Evolutionary conservation across 2,888 invertebrate species (phyloP), one percentile per base, ranked within the genome.

Genomic region (Tenthredo livida): DNA sequence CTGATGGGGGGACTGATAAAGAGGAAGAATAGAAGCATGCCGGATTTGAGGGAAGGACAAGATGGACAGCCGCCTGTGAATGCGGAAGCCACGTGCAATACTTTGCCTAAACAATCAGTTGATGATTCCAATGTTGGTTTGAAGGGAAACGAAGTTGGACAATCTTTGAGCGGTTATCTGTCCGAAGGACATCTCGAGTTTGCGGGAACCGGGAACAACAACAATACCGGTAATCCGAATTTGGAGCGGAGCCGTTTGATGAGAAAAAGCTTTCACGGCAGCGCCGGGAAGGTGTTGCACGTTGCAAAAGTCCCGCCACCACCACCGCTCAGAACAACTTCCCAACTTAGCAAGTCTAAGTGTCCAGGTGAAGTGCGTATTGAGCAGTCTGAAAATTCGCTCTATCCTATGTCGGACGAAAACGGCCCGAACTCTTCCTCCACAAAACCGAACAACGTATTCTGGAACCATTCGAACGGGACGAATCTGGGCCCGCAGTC

Each of bases 11-110:
- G 98, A 1, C 94, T 98, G 84, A 98, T 98, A 84, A 95, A 97
- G 86, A 94, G 98, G 47, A 98, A 98, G 92, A 98, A 98, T 91
- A 95, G 98, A 88, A 98, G 98, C 84, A 97, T 98, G 97, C 98
- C 98, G 0, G 98, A 98, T 94, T 94, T 98, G 78, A 96, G 98
- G 0, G 98, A 98, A 92, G 97, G 96, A 0, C 96, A 96, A 78
- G 95, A 95, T 88, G 95, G 94, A 12, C 95, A 94, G 80, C 93
- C 94, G 78, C 90, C 94, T 12, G 90, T 92, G 1, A 89, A 70
- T 67, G 84, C 87, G 12, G 87, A 93, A 89, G 84, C 94, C 93
- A 89, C 82, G 89, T 92, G 86, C 90, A 94, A 87, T 90, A 91
- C 87, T 65, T 88, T 90, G 86, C 91, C 90, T 40, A 93, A 90